A percentile compares a stretch with the other conserved stretches of the same genome.
Evolutionary conservation across 2,113 vertebrate species (phyloP).

Genomic region (Oryzias woworae): DNA sequence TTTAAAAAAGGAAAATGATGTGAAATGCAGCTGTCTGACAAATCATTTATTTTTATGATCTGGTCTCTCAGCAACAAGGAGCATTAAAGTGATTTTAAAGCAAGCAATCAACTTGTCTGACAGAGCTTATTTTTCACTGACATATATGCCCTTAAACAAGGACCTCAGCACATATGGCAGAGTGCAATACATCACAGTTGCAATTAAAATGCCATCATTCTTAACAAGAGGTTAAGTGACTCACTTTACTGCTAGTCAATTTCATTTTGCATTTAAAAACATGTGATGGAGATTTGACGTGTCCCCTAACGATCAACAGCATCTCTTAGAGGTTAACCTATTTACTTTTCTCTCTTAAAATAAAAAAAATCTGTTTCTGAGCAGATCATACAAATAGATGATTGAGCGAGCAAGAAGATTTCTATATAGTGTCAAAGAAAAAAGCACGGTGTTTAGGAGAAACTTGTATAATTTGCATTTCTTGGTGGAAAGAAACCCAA

Average conservation of each 20-base stretch:
- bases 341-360: too few species aligned
- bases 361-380: too few species aligned
- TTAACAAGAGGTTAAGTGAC: constrained; percentile 39
- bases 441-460: too few species aligned
- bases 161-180: constrained; percentile 30
- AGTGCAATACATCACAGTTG: constrained; percentile 35
- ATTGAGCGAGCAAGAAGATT: too few species aligned
- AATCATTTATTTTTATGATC: constrained; percentile 25
- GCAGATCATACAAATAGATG: too few species aligned
- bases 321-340: too few species aligned
- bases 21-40: neutral
- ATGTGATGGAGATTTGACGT: constrained; percentile 8
- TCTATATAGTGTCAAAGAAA: too few species aligned
- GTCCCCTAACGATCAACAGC: too few species aligned
- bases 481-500: too few species aligned
- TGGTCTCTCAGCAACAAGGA: constrained; percentile 21
- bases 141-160: constrained; percentile 20
- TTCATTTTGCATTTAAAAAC: constrained; percentile 16
- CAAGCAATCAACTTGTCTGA: constrained; percentile 38
- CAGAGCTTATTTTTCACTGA: constrained; percentile 37
- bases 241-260: constrained; percentile 31
- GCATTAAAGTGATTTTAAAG: constrained; percentile 39
- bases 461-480: too few species aligned
- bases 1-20: neutral
- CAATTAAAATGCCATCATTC: constrained; percentile 45